Percentiles rank a stretch among this genome's conserved stretches.
These are phyloP conservation scores for Probosciger aterrimus DNA, from an alignment of 2,113 vertebrate genomes.

Conservation along the genomic window DNA sequence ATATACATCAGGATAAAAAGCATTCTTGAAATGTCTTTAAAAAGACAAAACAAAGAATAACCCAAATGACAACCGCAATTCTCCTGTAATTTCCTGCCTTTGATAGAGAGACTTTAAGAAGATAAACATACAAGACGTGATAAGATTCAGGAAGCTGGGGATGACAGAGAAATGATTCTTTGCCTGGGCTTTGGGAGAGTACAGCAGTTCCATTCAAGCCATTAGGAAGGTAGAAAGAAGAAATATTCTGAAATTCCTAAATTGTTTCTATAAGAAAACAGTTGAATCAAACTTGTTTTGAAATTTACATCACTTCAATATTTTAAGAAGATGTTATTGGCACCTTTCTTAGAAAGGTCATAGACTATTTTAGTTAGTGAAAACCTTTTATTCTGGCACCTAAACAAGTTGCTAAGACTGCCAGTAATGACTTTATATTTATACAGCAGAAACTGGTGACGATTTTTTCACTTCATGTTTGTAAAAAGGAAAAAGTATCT, in stretches of 20 bases:
- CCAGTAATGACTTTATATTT: not conserved
- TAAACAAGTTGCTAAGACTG: not conserved
- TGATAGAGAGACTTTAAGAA: not conserved
- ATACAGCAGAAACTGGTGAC: not conserved
- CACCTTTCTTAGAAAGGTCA: not conserved
- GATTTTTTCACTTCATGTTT: not conserved
- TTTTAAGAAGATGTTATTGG: not conserved
- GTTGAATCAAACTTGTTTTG: not conserved
- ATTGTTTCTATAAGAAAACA: not conserved
- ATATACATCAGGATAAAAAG: not conserved
- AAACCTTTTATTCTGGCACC: not conserved
- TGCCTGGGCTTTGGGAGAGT: fast-evolving
- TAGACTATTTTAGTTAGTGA: not conserved
- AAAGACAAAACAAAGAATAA: not conserved
- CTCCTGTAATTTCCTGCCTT: not conserved
- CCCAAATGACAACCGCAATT: not conserved
- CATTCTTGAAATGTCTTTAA: not conserved
- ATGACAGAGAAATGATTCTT: not conserved
- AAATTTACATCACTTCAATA: not conserved
- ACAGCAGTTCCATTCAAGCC: not conserved
- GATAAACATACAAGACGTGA: not conserved
- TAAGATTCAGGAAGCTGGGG: not conserved
- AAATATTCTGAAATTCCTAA: not conserved
- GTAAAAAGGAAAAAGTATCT: not conserved
- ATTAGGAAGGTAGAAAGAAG: not conserved